Percentiles rank a stretch among this genome's conserved stretches.
Evolutionary conservation across 2,113 vertebrate genomes (phyloP).

Genomic region (Ovis canadensis): DNA sequence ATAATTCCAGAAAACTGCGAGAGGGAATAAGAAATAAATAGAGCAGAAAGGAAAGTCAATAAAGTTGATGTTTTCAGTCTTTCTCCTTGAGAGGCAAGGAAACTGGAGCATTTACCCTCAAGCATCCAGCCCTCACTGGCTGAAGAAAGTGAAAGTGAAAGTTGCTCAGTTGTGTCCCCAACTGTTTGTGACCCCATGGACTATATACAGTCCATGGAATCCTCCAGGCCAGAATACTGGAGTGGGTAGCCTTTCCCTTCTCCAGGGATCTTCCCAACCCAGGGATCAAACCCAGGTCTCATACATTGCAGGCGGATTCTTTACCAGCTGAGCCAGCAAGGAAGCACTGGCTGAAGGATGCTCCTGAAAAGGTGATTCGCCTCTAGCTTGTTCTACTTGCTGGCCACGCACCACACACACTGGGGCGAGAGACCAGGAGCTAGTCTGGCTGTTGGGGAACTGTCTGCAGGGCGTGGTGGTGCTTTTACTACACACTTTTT

Average conservation of each 20-base stretch:
- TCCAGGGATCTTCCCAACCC: not conserved
- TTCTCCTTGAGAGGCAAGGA: not conserved
- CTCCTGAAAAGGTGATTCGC: not conserved
- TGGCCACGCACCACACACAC: not conserved
- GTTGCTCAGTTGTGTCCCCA: not conserved
- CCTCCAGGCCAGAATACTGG: not conserved
- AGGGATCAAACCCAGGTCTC: not conserved
- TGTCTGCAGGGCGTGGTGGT: not conserved
- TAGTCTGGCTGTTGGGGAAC: not conserved
- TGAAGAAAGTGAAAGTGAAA: not conserved
- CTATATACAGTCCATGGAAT: not conserved
- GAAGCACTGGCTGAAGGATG: not conserved
- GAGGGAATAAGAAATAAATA: not conserved
- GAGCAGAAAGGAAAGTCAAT: not conserved
- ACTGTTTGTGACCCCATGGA: not conserved
- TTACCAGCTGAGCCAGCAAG: not conserved
- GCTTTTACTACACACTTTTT: not conserved
- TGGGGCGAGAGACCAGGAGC: not conserved
- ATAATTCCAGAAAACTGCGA: not conserved
- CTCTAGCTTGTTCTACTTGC: not conserved
- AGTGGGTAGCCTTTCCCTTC: not conserved
- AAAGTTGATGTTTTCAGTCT: not conserved
- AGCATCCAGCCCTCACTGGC: not conserved
- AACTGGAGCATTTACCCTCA: not conserved
- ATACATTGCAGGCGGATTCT: not conserved